These are phyloP conservation scores for Nephila pilipes DNA, from an alignment of 1,140 invertebrate genomes.

Conservation along the genomic window DNA sequence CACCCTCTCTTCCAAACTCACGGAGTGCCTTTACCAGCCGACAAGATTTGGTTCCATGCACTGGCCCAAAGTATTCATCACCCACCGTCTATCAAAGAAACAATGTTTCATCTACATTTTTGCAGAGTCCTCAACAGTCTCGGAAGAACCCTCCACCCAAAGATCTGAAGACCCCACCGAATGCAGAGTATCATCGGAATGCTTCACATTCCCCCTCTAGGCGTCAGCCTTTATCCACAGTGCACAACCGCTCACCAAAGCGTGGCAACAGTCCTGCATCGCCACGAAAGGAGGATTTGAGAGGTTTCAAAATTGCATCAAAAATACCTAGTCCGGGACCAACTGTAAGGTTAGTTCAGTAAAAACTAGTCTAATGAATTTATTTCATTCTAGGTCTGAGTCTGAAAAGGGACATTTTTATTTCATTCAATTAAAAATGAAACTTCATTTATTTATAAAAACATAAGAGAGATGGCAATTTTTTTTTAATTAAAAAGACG, in stretches of 20 bases:
- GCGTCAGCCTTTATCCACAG: conserved; percentile 27
- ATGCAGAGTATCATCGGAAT: neutral
- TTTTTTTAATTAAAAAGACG: too few relatives aligned
- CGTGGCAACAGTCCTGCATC: conserved; percentile 60
- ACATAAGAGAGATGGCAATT: too few relatives aligned
- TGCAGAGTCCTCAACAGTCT: conserved; percentile 29
- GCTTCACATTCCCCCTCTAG: conserved; percentile 65
- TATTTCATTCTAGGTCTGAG: neutral
- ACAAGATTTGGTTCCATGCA: conserved; percentile 36
- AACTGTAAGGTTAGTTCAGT: conserved; percentile 38
- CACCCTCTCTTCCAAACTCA: conserved; percentile 10
- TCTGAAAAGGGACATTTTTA: neutral
- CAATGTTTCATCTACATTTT: neutral
- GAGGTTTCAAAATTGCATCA: conserved; percentile 6
- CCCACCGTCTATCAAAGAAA: conserved; percentile 39
- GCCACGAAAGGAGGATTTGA: neutral
- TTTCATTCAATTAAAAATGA: neutral
- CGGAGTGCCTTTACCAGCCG: neutral
- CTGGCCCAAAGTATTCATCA: neutral
- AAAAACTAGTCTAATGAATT: neutral
- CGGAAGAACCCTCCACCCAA: neutral
- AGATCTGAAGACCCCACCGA: neutral
- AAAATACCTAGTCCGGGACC: conserved; percentile 65
- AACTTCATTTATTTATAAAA: too few relatives aligned
- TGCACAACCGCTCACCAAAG: conserved; percentile 58